Evolutionary conservation across 2,888 invertebrate species (phyloP).

Genomic region (Periphyllus acericola): DNA sequence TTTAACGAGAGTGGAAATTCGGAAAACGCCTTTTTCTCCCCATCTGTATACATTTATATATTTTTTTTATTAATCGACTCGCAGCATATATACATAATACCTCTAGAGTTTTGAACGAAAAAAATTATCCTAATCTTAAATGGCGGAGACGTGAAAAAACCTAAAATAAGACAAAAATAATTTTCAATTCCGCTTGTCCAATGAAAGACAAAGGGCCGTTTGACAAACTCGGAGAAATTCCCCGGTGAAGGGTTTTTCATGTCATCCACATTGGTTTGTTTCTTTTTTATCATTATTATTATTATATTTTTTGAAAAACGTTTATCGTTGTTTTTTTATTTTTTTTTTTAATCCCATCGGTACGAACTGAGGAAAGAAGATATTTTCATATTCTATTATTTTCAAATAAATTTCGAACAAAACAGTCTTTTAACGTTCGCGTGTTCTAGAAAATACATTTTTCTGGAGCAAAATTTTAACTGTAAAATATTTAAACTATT

Average conservation of each 20-base stretch:
- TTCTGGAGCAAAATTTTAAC: not conserved
- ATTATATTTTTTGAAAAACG: not conserved
- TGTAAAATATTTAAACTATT: no score
- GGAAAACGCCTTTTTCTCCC: not conserved
- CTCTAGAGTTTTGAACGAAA: not conserved
- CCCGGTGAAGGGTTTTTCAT: not conserved
- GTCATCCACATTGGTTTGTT: not conserved
- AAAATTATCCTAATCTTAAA: constrained; percentile 17
- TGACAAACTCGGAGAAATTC: constrained; percentile 6
- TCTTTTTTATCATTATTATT: not conserved
- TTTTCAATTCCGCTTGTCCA: not conserved
- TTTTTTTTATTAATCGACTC: constrained; percentile 18
- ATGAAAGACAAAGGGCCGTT: not conserved
- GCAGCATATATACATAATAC: not conserved
- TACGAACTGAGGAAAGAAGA: not conserved
- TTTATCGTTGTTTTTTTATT: not conserved
- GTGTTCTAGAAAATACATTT: not conserved
- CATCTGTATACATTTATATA: not conserved
- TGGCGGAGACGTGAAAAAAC: not conserved
- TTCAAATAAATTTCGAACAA: not conserved
- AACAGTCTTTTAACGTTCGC: not conserved
- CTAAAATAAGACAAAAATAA: not conserved
- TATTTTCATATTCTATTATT: not conserved
- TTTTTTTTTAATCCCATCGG: not conserved
- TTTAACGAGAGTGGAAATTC: not conserved